A percentile compares a stretch with the other conserved stretches of the same genome.
These are phyloP conservation scores for Sphenodon punctatus DNA, from an alignment of 2,797 vertebrate species.

Conservation along the genomic window DNA sequence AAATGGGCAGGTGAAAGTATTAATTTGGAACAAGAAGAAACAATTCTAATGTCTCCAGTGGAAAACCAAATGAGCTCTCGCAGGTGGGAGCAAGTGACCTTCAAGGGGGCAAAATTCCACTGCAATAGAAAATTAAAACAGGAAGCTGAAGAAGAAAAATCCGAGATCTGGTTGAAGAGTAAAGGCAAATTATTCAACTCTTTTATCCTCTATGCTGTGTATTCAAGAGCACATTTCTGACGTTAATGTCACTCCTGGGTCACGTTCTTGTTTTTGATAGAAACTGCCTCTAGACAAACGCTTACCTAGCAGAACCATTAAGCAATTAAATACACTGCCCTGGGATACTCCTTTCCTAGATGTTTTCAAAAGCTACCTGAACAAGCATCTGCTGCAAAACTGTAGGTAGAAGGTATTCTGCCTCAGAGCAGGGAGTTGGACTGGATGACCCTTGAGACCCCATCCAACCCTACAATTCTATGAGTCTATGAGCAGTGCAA, in stretches of 20 bases:
- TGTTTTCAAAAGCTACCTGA: too few species aligned
- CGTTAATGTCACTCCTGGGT: accelerated
- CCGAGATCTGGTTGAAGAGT: neutral
- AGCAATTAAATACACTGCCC: neutral
- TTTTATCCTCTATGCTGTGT: neutral
- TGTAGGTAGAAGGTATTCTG: too few species aligned
- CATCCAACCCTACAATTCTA: too few species aligned
- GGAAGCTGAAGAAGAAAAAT: slow-evolving; percentile 7
- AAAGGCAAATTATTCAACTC: neutral
- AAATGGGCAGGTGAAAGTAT: slow-evolving; percentile 46
- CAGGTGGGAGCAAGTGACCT: slow-evolving; percentile 49
- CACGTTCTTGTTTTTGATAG: neutral
- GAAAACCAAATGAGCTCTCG: slow-evolving; percentile 59
- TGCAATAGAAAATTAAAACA: slow-evolving; percentile 20
- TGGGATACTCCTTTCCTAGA: too few species aligned
- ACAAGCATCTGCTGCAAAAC: too few species aligned
- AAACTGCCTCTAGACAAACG: neutral
- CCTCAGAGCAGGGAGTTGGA: too few species aligned
- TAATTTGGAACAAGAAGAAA: slow-evolving; percentile 46
- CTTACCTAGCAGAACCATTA: neutral
- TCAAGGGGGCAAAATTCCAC: slow-evolving; percentile 18
- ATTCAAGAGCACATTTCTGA: neutral
- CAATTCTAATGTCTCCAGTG: slow-evolving; percentile 39
- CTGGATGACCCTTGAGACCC: too few species aligned
- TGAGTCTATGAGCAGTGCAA: too few species aligned